These are phyloP conservation scores for Podarcis raffonei DNA, from an alignment of 2,113 vertebrate species.

Conservation along the genomic window DNA sequence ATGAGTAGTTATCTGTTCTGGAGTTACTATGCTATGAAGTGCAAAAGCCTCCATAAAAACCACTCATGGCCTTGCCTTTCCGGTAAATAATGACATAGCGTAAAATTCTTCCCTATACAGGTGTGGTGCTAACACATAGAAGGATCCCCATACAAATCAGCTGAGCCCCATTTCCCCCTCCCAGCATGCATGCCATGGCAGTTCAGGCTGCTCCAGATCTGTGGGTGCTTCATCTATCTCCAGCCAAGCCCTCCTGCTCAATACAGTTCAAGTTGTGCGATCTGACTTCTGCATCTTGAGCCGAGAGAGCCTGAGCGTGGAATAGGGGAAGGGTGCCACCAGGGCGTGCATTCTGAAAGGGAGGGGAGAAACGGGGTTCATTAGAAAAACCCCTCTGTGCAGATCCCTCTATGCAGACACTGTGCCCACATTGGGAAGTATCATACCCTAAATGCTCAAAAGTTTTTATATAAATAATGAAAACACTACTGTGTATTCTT, in stretches of 20 bases:
- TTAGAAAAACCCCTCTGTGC: background rate
- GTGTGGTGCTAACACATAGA: background rate
- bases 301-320: background rate
- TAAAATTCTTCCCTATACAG: slow-evolving; percentile 45
- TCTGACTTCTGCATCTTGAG: background rate
- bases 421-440: background rate
- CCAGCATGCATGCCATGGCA: background rate
- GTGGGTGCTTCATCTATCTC: background rate
- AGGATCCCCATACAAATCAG: background rate
- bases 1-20: slow-evolving; percentile 77
- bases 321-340: background rate
- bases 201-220: background rate
- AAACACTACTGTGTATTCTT: slow-evolving; percentile 77
- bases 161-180: background rate
- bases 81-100: slow-evolving; percentile 76
- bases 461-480: slow-evolving; percentile 76
- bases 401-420: background rate
- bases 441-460: slow-evolving; percentile 20
- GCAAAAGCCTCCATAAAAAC: slow-evolving; percentile 83
- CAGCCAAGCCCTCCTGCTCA: background rate
- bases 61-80: slow-evolving; percentile 86
- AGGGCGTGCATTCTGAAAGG: background rate
- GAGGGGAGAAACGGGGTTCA: background rate
- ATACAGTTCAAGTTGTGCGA: background rate
- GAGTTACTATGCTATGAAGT: slow-evolving; percentile 82